Evolutionary conservation across 2,797 vertebrate genomes (phyloP), one percentile per base, ranked within the genome.

Genomic region (Micropoecilia bifurca): DNA sequence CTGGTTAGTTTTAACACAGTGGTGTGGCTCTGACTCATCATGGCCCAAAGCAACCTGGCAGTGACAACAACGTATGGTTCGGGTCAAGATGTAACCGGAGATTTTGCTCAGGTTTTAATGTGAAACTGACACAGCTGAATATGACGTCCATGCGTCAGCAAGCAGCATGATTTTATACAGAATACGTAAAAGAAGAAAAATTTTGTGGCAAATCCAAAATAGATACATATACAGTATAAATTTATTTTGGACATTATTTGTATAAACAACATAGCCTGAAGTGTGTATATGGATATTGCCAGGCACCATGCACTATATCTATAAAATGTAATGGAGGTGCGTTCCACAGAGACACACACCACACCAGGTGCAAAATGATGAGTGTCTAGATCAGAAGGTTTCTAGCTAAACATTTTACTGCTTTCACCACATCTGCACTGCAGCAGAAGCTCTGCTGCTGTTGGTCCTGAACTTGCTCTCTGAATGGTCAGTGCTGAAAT

Each of bases 1-100:
- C 91, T 86, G 84, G 90, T 91, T 80, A 88, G 84, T 76, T 88
- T 90, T 89, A 88, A 88, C 86, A 89, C 45, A 76, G 81, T 88
- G 77, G 80, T 80, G 80, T 79, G 78, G 48, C 84, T 88, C 45
- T 88, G 90, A 90, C 91, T 86, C 82, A 77, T 39, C 73, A 87
- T 76, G 79, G 83, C 90, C 86, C 74, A 71, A 73, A 82, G 84
- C 87, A 71, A 63, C 63, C 59, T 53, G 76, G 80, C 75, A 63
- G 53, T 59, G 59, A 85, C 76, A 89, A 85, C 53, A 82, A 79
- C 85, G 80, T 81, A 87, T 79, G 74, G 75, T 87, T 85, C 69
- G 41, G 71, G 83, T 88, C 77, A 81, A 73, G 85, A 74, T 57
- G 53, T 50, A 74, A 16, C 46, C 5, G 16, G 59, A 78, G 75